Conservation (phyloP, 2,888 invertebrate species). For the Cerastoderma edule region DNA sequence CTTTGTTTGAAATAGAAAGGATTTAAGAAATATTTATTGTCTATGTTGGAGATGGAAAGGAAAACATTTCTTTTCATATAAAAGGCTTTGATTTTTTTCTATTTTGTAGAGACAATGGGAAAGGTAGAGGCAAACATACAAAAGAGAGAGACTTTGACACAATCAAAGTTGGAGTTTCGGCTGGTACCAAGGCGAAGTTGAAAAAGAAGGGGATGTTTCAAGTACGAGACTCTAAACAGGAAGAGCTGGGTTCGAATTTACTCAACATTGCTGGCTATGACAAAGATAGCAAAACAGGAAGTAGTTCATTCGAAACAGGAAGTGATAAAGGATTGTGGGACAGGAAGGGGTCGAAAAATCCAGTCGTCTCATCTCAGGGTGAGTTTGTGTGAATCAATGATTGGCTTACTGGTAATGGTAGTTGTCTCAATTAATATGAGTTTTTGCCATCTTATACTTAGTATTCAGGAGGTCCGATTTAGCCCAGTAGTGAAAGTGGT, state of each 20-base stretch:
- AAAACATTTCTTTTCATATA: background rate
- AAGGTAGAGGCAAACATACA: background rate
- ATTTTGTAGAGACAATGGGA: background rate
- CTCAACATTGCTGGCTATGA: constrained; percentile 15
- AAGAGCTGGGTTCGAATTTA: constrained; percentile 14
- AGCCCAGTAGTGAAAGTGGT: too few species aligned
- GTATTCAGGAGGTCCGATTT: too few species aligned
- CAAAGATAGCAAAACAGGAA: background rate
- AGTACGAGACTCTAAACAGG: background rate
- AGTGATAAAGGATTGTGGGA: constrained; percentile 15
- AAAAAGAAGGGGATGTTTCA: constrained; percentile 13
- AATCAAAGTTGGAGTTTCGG: too few species aligned
- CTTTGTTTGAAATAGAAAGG: too few species aligned
- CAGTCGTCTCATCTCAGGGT: too few species aligned
- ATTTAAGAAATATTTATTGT: background rate
- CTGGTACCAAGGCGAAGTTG: constrained; percentile 13
- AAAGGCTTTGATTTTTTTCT: too few species aligned
- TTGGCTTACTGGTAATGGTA: too few species aligned
- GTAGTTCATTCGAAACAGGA: constrained; percentile 9
- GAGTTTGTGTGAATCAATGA: too few species aligned
- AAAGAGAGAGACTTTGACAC: background rate
- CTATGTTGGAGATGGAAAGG: background rate
- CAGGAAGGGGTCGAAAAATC: background rate
- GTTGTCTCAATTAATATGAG: too few species aligned
- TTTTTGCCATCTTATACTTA: too few species aligned